These are phyloP conservation scores for Dastarcus helophoroides DNA, from an alignment of 2,888 invertebrate genomes.

Conservation along the genomic window DNA sequence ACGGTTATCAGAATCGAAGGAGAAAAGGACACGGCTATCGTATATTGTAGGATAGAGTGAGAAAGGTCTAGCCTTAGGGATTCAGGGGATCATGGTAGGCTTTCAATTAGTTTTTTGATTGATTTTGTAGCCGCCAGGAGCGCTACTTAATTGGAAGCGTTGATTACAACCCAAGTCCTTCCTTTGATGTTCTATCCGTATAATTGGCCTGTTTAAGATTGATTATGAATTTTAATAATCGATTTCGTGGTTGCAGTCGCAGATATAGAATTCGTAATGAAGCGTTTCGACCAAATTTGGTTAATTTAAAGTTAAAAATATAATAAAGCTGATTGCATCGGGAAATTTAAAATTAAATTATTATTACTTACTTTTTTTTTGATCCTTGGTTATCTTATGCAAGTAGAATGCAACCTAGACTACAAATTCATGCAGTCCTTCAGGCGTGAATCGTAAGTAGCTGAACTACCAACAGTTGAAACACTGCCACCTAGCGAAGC, in stretches of 20 bases:
- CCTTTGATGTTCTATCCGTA: constrained; percentile 33
- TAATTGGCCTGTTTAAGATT: constrained; percentile 37
- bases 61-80: constrained; percentile 24
- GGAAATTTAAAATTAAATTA: no score
- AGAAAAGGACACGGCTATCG: constrained; percentile 9
- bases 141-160: constrained; percentile 37
- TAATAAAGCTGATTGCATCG: no score
- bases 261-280: constrained; percentile 28
- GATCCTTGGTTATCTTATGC: no score
- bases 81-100: constrained; percentile 34
- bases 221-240: constrained; percentile 37
- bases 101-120: constrained; percentile 40
- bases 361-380: no score
- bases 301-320: no score
- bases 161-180: constrained; percentile 34
- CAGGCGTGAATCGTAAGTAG: no score
- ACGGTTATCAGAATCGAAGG: constrained; percentile 10
- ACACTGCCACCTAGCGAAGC: no score
- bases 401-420: no score
- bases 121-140: constrained; percentile 36
- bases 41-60: constrained; percentile 9
- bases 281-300: constrained; percentile 25
- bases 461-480: no score
- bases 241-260: constrained; percentile 23
- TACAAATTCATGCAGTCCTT: no score